These are phyloP conservation scores for Macaria liturata DNA, from an alignment of 2,888 invertebrate genomes.

Conservation along the genomic window DNA sequence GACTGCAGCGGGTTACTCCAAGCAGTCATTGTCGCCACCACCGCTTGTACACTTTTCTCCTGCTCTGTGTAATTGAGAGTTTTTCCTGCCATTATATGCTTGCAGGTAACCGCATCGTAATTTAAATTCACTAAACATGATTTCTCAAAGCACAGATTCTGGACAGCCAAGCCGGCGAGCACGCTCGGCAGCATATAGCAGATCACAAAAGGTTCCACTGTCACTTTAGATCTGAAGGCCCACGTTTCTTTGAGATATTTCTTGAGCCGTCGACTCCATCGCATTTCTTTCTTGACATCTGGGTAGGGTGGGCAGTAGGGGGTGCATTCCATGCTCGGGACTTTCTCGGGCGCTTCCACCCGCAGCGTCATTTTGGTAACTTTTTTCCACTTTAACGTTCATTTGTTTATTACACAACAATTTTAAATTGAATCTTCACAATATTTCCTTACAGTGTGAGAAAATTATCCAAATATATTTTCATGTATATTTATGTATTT, in stretches of 20 bases:
- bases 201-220: constrained; percentile 87
- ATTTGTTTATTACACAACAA: constrained; percentile 50
- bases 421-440: constrained; percentile 4
- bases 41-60: constrained; percentile 73
- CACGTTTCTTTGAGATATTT: constrained; percentile 68
- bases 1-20: constrained; percentile 84
- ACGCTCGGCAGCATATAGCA: constrained; percentile 87
- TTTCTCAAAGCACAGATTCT: constrained; percentile 83
- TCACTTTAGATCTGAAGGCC: constrained; percentile 72
- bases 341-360: constrained; percentile 77
- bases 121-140: constrained; percentile 82
- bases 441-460: constrained; percentile 2
- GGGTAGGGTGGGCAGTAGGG: constrained; percentile 42
- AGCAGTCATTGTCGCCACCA: constrained; percentile 83
- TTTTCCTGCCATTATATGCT: constrained; percentile 72
- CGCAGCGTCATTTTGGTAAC: constrained; percentile 75
- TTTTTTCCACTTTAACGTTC: constrained; percentile 56
- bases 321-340: constrained; percentile 67
- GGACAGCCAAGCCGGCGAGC: constrained; percentile 84
- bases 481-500: constrained; percentile 2
- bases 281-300: constrained; percentile 62
- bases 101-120: constrained; percentile 80
- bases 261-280: constrained; percentile 64
- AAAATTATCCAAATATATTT: constrained; percentile 21
- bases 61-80: constrained; percentile 67